These are phyloP conservation scores for Caenorhabditis doughertyi DNA, from an alignment of 2,888 invertebrate genomes.

Conservation along the genomic window DNA sequence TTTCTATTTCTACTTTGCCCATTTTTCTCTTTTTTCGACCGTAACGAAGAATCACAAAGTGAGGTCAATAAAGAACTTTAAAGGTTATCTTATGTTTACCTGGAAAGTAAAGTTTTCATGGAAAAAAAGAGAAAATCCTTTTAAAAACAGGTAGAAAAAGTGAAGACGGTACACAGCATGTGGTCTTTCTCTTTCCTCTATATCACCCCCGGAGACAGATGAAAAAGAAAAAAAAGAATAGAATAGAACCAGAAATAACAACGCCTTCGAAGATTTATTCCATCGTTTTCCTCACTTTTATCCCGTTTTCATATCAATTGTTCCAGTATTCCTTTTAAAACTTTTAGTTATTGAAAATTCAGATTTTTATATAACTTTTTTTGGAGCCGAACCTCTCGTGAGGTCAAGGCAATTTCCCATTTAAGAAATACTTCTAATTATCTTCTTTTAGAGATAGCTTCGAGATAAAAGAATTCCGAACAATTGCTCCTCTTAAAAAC, in stretches of 20 bases:
- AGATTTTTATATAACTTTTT: background rate
- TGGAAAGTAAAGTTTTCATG: background rate
- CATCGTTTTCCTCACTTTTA: constrained; percentile 18
- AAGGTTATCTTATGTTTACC: constrained; percentile 21
- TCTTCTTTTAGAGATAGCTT: no score
- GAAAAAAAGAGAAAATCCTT: constrained; percentile 24
- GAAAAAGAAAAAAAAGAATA: constrained; percentile 6
- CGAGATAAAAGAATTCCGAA: no score
- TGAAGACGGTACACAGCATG: constrained; percentile 10
- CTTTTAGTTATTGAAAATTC: background rate
- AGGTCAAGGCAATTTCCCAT: no score
- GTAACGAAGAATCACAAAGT: constrained; percentile 18
- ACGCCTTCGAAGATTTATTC: constrained; percentile 29
- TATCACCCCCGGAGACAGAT: constrained; percentile 12
- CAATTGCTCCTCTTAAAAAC: no score
- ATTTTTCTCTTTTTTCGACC: background rate
- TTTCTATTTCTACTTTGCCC: background rate
- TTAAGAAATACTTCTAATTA: no score
- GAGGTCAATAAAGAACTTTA: constrained; percentile 33
- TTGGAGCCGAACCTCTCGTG: background rate
- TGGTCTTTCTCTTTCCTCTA: constrained; percentile 5
- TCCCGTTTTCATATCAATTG: constrained; percentile 16
- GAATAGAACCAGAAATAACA: constrained; percentile 24
- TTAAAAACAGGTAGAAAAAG: constrained; percentile 33
- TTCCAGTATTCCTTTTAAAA: constrained; percentile 19